Evolutionary conservation across 2,888 invertebrate genomes (phyloP).

Genomic region (Monopis laevigella): DNA sequence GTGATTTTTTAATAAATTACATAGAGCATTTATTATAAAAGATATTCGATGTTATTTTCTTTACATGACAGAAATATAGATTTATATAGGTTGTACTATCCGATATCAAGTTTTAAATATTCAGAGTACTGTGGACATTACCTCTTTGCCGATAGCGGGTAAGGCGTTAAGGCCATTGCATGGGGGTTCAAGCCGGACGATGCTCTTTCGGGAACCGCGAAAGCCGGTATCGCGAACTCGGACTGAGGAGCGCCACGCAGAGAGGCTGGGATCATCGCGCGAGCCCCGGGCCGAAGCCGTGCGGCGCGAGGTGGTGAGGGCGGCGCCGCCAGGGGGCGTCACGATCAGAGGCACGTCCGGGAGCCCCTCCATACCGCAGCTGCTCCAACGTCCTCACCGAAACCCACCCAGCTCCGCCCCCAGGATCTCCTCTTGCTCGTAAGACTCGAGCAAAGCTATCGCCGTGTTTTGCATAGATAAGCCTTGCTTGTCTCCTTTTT

Average conservation of each 20-base stretch:
- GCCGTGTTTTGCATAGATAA: constrained; percentile 65
- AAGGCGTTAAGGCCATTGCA: constrained; percentile 71
- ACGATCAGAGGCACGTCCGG: constrained; percentile 57
- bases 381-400: constrained; percentile 65
- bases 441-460: constrained; percentile 55
- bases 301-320: constrained; percentile 51
- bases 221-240: constrained; percentile 71
- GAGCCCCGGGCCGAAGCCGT: constrained; percentile 49
- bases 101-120: too few relatives aligned
- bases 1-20: too few relatives aligned
- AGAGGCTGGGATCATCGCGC: constrained; percentile 47
- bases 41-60: too few relatives aligned
- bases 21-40: too few relatives aligned
- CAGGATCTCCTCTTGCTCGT: constrained; percentile 54
- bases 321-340: constrained; percentile 38
- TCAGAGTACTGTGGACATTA: constrained; percentile 37
- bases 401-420: constrained; percentile 56
- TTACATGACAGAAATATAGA: too few relatives aligned
- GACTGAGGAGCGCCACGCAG: constrained; percentile 72
- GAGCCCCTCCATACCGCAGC: constrained; percentile 67
- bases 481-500: constrained; percentile 26
- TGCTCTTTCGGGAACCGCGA: constrained; percentile 70
- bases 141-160: constrained; percentile 67
- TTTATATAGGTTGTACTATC: too few relatives aligned
- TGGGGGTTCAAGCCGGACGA: constrained; percentile 71